A percentile compares a stretch with the other conserved stretches of the same genome.
Evolutionary conservation across 2,113 vertebrate species (phyloP).

Genomic region (Embiotoca jacksoni): DNA sequence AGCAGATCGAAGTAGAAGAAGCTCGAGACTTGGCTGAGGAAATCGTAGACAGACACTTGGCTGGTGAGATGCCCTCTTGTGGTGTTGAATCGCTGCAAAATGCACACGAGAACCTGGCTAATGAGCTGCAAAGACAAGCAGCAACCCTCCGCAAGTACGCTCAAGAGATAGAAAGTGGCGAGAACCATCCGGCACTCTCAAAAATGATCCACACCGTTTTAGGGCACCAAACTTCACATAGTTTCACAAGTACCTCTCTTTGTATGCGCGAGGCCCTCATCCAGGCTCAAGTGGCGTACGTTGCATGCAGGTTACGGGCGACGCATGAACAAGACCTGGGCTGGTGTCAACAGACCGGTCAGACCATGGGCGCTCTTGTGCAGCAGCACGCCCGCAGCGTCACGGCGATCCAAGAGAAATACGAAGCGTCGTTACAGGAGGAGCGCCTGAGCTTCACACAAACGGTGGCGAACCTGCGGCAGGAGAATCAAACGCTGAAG

Average conservation of each 20-base stretch:
- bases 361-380: slow-evolving; percentile 84
- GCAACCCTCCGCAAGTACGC: slow-evolving; percentile 86
- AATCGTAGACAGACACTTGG: slow-evolving; percentile 78
- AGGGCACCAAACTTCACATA: slow-evolving; percentile 73
- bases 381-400: slow-evolving; percentile 86
- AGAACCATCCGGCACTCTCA: slow-evolving; percentile 83
- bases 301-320: slow-evolving; percentile 88
- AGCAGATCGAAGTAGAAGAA: slow-evolving; percentile 81
- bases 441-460: slow-evolving; percentile 87
- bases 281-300: slow-evolving; percentile 93
- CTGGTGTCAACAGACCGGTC: slow-evolving; percentile 86
- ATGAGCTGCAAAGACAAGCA: slow-evolving; percentile 91
- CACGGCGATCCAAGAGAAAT: slow-evolving; percentile 85
- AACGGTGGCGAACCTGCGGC: slow-evolving; percentile 83
- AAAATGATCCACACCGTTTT: slow-evolving; percentile 83
- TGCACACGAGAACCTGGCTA: slow-evolving; percentile 87
- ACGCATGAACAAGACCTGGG: slow-evolving; percentile 87
- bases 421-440: slow-evolving; percentile 87
- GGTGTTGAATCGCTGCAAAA: slow-evolving; percentile 79
- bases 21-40: slow-evolving; percentile 71
- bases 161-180: slow-evolving; percentile 84
- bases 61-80: slow-evolving; percentile 36
- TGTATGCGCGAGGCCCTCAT: slow-evolving; percentile 92
- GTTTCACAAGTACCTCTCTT: slow-evolving; percentile 83
- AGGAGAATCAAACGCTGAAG: slow-evolving; percentile 88